Evolutionary conservation across 2,797 vertebrate species (phyloP).

Genomic region (Sebastes dallii): DNA sequence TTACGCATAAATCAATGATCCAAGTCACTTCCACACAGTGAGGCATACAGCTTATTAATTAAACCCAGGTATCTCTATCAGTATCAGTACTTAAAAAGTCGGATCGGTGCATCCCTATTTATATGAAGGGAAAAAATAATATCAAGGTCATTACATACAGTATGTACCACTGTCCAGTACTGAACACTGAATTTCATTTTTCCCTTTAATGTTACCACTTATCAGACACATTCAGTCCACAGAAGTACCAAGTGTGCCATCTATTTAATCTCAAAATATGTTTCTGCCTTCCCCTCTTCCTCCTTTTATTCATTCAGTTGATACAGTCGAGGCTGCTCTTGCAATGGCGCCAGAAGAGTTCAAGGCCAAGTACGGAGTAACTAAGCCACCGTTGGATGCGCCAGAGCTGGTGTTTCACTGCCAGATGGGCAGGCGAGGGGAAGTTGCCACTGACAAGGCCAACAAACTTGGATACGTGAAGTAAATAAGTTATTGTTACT

Average conservation of each 20-base stretch:
- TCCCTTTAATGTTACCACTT: neutral
- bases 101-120: no score
- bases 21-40: no score
- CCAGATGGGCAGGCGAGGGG: slow-evolving; percentile 80
- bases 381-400: slow-evolving; percentile 74
- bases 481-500: slow-evolving; percentile 64
- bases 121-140: neutral
- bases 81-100: no score
- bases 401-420: slow-evolving; percentile 85
- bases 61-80: no score
- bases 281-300: neutral
- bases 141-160: neutral
- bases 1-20: no score
- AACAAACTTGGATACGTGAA: slow-evolving; percentile 76
- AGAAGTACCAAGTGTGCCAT: neutral
- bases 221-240: neutral
- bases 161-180: neutral
- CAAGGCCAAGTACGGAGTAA: slow-evolving; percentile 75
- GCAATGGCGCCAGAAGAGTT: slow-evolving; percentile 80
- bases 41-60: no score
- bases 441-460: slow-evolving; percentile 77
- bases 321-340: slow-evolving; percentile 78
- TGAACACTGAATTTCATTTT: neutral
- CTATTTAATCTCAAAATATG: neutral
- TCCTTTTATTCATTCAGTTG: slow-evolving; percentile 67